Conservation (phyloP, 30 jellyfish, hydroid and myxozoan species). For the Hydra vulgaris region DNA sequence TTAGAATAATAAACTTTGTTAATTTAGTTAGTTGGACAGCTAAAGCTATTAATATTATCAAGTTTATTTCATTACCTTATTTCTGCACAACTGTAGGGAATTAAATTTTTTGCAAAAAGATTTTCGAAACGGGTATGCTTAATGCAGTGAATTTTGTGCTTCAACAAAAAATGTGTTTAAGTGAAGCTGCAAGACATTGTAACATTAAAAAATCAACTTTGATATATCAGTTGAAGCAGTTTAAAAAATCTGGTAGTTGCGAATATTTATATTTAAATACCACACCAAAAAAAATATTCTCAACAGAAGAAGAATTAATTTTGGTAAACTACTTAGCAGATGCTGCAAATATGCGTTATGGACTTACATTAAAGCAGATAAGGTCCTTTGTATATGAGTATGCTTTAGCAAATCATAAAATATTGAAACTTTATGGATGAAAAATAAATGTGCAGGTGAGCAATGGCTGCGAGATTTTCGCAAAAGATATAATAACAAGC, state of each 20-base stretch:
- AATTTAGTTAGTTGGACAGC: not conserved
- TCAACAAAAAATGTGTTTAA: not conserved
- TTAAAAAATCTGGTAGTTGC: not conserved
- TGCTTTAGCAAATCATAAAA: not conserved
- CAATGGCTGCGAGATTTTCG: not conserved
- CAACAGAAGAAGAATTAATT: not conserved
- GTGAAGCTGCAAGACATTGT: not conserved
- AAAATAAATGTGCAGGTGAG: not conserved
- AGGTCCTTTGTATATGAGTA: not conserved
- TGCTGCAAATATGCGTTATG: not conserved
- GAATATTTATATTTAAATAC: not conserved
- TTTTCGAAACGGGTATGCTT: not conserved
- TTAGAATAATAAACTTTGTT: not conserved
- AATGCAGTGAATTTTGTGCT: not conserved
- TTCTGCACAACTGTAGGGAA: not conserved
- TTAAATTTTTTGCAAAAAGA: not conserved
- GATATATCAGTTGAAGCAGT: not conserved
- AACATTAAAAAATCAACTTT: not conserved
- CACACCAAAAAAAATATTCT: not conserved
- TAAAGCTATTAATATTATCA: not conserved
- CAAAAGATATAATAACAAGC: not conserved
- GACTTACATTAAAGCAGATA: not conserved
- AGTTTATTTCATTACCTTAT: not conserved
- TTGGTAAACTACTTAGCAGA: not conserved
- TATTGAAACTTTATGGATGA: not conserved